Evolutionary conservation across 2,113 vertebrate species (phyloP).

Genomic region (Synchiropus splendidus): DNA sequence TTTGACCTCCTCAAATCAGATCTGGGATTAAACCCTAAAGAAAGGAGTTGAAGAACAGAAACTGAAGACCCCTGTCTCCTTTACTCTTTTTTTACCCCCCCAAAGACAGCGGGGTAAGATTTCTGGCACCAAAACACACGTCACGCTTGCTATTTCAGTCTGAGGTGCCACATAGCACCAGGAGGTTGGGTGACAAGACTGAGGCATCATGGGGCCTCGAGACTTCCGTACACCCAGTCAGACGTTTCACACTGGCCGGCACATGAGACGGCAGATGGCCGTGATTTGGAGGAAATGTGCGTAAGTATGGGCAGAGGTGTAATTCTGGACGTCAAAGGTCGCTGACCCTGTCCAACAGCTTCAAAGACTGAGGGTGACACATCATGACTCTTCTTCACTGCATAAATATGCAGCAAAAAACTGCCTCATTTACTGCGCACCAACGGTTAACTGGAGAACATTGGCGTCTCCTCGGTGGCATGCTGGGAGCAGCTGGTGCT

Average conservation of each 20-base stretch:
- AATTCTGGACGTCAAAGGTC: slow-evolving; percentile 9
- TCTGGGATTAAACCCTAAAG: too few species aligned
- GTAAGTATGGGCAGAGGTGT: too few species aligned
- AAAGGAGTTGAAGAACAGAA: slow-evolving; percentile 11
- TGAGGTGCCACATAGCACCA: slow-evolving; percentile 57
- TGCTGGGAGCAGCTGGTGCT: slow-evolving; percentile 12
- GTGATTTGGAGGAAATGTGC: too few species aligned
- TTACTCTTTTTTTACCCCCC: slow-evolving; percentile 50
- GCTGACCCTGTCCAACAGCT: slow-evolving; percentile 12
- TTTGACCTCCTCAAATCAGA: background rate
- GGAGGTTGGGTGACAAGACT: slow-evolving; percentile 49
- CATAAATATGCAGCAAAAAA: background rate
- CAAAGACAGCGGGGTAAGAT: slow-evolving; percentile 62
- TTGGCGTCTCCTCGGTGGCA: slow-evolving; percentile 6
- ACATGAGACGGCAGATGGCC: too few species aligned
- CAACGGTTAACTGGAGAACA: too few species aligned
- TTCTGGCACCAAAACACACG: slow-evolving; percentile 71
- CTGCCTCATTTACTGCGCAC: too few species aligned
- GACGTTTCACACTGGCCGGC: too few species aligned
- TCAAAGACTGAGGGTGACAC: slow-evolving; percentile 1
- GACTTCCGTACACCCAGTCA: slow-evolving; percentile 30
- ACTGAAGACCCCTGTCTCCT: slow-evolving; percentile 6
- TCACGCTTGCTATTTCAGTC: slow-evolving; percentile 64
- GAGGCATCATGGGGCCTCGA: slow-evolving; percentile 42
- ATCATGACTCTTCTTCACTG: slow-evolving; percentile 2